These are phyloP conservation scores for Scomber colias DNA, from an alignment of 2,113 vertebrate species.

Conservation along the genomic window DNA sequence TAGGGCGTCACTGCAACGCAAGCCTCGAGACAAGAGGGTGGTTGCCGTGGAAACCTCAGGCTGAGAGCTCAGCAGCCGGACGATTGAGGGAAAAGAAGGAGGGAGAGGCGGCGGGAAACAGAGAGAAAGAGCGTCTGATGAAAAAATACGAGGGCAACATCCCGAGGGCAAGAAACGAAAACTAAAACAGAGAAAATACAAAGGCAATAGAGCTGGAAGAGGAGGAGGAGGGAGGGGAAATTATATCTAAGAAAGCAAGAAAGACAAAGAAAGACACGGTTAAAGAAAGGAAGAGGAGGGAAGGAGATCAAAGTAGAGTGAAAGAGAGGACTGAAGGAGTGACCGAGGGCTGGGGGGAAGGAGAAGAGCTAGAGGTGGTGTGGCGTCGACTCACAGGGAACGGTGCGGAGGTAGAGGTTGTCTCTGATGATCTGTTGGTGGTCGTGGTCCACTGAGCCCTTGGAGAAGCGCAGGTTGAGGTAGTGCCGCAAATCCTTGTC, in stretches of 20 bases:
- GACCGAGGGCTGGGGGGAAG: constrained; percentile 15
- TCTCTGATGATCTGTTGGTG: constrained; percentile 99
- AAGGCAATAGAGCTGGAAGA: constrained; percentile 16
- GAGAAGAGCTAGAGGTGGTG: neutral
- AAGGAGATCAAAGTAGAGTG: constrained; percentile 29
- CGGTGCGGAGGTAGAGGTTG: constrained; percentile 99
- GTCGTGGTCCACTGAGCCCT: constrained; percentile 98
- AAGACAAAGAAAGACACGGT: constrained; percentile 34
- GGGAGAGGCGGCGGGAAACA: constrained; percentile 55
- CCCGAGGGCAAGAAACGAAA: constrained; percentile 33
- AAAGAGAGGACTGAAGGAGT: constrained; percentile 7
- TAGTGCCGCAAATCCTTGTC: constrained; percentile 99
- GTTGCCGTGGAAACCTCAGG: constrained; percentile 86
- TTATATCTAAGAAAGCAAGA: constrained; percentile 26
- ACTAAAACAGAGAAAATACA: constrained; percentile 29
- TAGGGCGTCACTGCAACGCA: constrained; percentile 78
- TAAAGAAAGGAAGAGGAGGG: constrained; percentile 23
- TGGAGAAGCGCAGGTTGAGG: constrained; percentile 99
- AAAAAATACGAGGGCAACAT: constrained; percentile 50
- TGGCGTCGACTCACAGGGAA: constrained; percentile 93
- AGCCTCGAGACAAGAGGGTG: constrained; percentile 83
- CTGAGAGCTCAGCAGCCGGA: constrained; percentile 74
- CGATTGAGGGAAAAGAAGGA: constrained; percentile 67
- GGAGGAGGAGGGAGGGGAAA: neutral
- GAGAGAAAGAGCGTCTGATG: constrained; percentile 43